Evolutionary conservation across 2,113 vertebrate species (phyloP).

Genomic region (Xenopus borealis): DNA sequence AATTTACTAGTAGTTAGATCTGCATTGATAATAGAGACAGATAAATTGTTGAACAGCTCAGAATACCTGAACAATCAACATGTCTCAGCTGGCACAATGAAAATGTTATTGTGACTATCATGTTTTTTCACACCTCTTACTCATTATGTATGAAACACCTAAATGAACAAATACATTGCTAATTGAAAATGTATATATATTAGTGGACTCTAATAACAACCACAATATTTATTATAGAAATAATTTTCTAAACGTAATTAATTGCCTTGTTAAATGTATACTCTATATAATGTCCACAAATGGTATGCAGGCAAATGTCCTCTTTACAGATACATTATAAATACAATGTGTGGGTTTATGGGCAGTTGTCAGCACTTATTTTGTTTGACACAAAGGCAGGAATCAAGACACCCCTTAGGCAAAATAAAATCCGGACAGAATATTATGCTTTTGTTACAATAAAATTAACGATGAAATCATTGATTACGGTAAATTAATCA

Average conservation of each 20-base stretch:
- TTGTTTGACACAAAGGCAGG: slow-evolving; percentile 30
- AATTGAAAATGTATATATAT: too few relatives aligned
- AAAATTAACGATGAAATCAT: slow-evolving; percentile 56
- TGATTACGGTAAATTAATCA: slow-evolving; percentile 64
- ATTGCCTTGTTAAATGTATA: too few relatives aligned
- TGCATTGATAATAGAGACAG: too few relatives aligned
- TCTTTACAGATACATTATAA: slow-evolving; percentile 50
- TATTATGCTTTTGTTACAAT: slow-evolving; percentile 46
- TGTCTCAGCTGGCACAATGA: slow-evolving; percentile 14
- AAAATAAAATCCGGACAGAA: slow-evolving; percentile 58
- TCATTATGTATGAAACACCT: too few relatives aligned
- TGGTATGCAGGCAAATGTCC: too few relatives aligned
- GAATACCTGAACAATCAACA: background rate
- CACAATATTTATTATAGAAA: too few relatives aligned
- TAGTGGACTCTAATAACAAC: too few relatives aligned
- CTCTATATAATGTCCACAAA: too few relatives aligned
- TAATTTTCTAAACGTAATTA: too few relatives aligned
- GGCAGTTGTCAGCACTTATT: slow-evolving; percentile 53
- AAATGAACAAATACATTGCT: too few relatives aligned
- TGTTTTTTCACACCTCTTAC: background rate
- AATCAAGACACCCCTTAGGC: slow-evolving; percentile 56
- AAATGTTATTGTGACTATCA: slow-evolving; percentile 12
- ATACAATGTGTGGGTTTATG: slow-evolving; percentile 50
- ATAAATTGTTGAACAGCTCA: too few relatives aligned
- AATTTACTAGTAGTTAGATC: too few relatives aligned